phyloP scores from a whole-genome alignment of 1,140 invertebrate genomes.

The Caligus rogercresseyi region DNA sequence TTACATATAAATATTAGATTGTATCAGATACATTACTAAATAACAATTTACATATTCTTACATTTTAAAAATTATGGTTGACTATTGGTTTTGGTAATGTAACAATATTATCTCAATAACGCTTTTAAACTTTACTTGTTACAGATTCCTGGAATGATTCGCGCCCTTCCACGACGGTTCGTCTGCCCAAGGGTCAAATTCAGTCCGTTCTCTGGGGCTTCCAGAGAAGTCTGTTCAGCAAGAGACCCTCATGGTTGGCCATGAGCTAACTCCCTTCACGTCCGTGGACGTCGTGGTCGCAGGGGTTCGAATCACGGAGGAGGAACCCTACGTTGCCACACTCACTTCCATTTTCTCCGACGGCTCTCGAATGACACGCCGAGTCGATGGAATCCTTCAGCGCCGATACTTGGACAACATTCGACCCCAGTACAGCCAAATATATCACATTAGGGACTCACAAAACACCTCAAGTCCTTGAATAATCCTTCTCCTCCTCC shows the following conservation, averaged over 20 bases:
- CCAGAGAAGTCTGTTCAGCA: slow-evolving; percentile 12
- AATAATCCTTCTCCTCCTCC: not conserved
- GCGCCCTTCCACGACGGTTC: slow-evolving; percentile 1
- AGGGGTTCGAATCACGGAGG: slow-evolving; percentile 8
- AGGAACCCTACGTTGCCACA: slow-evolving; percentile 4
- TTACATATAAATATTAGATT: too few species aligned
- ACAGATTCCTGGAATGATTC: slow-evolving; percentile 17
- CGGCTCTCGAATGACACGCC: not conserved
- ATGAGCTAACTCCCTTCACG: not conserved
- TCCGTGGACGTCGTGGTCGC: slow-evolving; percentile 8
- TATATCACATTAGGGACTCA: slow-evolving; percentile 14
- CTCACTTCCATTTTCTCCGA: slow-evolving; percentile 13
- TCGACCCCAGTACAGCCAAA: slow-evolving; percentile 10
- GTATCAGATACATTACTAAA: too few species aligned
- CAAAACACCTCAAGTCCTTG: not conserved
- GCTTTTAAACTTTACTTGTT: too few species aligned
- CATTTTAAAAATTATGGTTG: too few species aligned
- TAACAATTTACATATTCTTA: too few species aligned
- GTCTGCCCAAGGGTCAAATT: slow-evolving; percentile 10
- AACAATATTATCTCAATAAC: too few species aligned
- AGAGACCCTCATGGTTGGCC: slow-evolving; percentile 14
- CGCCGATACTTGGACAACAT: slow-evolving; percentile 11
- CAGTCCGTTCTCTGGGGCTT: slow-evolving; percentile 15
- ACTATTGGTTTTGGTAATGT: too few species aligned
- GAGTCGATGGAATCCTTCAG: slow-evolving; percentile 3